phyloP scores from a whole-genome alignment of 2,113 vertebrate genomes.

The Cisticola juncidis region DNA sequence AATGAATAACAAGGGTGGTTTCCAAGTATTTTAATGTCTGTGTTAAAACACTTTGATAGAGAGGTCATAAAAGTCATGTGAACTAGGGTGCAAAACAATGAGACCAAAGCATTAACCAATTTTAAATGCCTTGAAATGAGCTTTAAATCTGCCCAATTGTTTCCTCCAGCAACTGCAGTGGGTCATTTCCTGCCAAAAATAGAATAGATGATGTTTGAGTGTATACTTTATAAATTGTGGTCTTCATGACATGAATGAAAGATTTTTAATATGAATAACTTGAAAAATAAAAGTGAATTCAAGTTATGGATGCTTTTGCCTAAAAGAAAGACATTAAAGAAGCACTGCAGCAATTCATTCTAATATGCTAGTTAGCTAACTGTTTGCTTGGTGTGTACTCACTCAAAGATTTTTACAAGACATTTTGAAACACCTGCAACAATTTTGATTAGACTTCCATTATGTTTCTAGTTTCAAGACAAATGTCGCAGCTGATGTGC shows the following conservation, averaged over 20 bases:
- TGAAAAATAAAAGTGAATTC: neutral
- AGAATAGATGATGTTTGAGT: neutral
- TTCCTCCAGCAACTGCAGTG: neutral
- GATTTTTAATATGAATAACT: neutral
- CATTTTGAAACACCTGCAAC: neutral
- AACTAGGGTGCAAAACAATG: slow-evolving; percentile 23
- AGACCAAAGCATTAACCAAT: slow-evolving; percentile 6
- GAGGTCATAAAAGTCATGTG: slow-evolving; percentile 31
- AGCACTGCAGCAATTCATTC: neutral
- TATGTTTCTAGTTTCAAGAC: neutral
- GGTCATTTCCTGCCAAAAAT: slow-evolving; percentile 34
- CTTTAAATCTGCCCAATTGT: slow-evolving; percentile 35
- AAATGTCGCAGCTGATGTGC: neutral
- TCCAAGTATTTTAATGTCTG: slow-evolving; percentile 16
- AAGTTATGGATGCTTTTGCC: neutral
- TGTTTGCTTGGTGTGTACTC: neutral
- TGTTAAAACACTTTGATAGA: slow-evolving; percentile 16
- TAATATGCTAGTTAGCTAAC: neutral
- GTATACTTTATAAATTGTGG: neutral
- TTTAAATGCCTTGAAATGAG: neutral
- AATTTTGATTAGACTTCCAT: neutral
- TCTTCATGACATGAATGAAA: neutral
- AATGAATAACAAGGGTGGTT: neutral
- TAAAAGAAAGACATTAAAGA: neutral
- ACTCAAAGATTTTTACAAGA: neutral